These are phyloP conservation scores for Ornithoptera alexandrae DNA, from an alignment of 2,888 invertebrate genomes.

Conservation along the genomic window DNA sequence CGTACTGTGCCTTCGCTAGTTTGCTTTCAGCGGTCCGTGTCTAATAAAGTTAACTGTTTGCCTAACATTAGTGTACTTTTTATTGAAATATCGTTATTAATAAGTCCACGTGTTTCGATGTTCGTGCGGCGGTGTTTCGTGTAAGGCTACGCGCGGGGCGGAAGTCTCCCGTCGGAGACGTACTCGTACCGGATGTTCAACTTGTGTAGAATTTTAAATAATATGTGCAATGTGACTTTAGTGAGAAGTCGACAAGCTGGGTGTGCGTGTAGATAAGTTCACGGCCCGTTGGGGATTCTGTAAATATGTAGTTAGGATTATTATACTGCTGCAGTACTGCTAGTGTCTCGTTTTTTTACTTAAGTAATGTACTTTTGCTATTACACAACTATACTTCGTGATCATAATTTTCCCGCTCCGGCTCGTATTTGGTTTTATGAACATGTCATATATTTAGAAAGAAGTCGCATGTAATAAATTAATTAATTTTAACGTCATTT, in stretches of 20 bases:
- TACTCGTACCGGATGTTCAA: constrained; percentile 59
- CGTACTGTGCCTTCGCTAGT: constrained; percentile 70
- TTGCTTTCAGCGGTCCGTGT: constrained; percentile 60
- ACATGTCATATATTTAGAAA: no score
- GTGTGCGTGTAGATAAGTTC: constrained; percentile 67
- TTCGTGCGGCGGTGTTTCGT: constrained; percentile 31
- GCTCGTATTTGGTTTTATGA: no score
- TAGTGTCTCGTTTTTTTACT: constrained; percentile 39
- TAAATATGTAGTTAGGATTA: constrained; percentile 51
- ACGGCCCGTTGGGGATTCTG: constrained; percentile 53
- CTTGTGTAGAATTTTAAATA: constrained; percentile 47
- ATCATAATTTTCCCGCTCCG: background rate
- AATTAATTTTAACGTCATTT: no score
- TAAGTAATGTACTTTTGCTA: background rate
- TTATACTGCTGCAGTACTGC: constrained; percentile 34
- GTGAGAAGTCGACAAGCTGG: constrained; percentile 58
- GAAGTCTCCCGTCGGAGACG: constrained; percentile 34
- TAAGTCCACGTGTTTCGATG: constrained; percentile 29
- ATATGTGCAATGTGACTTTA: constrained; percentile 66
- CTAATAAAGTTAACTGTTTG: constrained; percentile 48
- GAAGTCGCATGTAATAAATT: no score
- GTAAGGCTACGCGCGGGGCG: constrained; percentile 2
- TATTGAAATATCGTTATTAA: constrained; percentile 34
- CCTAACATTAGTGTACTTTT: constrained; percentile 38
- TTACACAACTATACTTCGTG: background rate